A percentile compares a stretch with the other conserved stretches of the same genome.
phyloP scores from a whole-genome alignment of 2,888 invertebrate species.

The Coelinius sp. region DNA sequence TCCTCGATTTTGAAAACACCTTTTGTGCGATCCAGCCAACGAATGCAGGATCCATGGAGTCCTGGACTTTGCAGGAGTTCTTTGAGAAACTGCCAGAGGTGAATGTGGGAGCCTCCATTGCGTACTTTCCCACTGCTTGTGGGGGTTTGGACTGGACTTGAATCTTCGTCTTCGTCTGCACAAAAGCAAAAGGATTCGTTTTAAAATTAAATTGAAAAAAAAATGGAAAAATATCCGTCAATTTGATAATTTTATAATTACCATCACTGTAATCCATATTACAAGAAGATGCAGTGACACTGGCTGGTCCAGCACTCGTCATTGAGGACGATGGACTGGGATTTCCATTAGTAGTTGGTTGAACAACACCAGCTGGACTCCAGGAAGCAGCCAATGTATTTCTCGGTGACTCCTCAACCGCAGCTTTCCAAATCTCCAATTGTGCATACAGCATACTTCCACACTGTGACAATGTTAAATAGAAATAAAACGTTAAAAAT shows the following conservation, averaged over 20 bases:
- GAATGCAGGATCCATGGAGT: slow-evolving; percentile 92
- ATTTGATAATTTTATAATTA: too few relatives aligned
- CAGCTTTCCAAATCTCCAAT: slow-evolving; percentile 92
- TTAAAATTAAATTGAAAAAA: too few relatives aligned
- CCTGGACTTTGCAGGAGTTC: slow-evolving; percentile 93
- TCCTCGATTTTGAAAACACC: slow-evolving; percentile 99
- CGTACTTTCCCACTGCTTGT: slow-evolving; percentile 56
- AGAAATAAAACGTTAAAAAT: slow-evolving; percentile 12
- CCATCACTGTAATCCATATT: slow-evolving; percentile 81
- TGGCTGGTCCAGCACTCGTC: slow-evolving; percentile 55
- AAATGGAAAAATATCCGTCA: too few relatives aligned
- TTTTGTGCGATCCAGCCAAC: slow-evolving; percentile 95
- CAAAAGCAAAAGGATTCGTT: slow-evolving; percentile 57
- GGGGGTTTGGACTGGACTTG: slow-evolving; percentile 50
- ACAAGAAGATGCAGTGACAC: slow-evolving; percentile 61
- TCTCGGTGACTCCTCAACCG: slow-evolving; percentile 75
- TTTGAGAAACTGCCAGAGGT: slow-evolving; percentile 98
- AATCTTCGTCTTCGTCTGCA: slow-evolving; percentile 76
- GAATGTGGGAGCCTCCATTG: slow-evolving; percentile 88
- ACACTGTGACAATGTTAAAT: slow-evolving; percentile 74
- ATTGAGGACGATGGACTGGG: slow-evolving; percentile 61
- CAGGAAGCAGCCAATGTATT: slow-evolving; percentile 68
- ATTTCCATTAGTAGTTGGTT: slow-evolving; percentile 56
- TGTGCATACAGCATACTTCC: slow-evolving; percentile 90
- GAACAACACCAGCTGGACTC: slow-evolving; percentile 64